phyloP scores from a whole-genome alignment of 2,888 invertebrate genomes.

The Operophtera brumata region DNA sequence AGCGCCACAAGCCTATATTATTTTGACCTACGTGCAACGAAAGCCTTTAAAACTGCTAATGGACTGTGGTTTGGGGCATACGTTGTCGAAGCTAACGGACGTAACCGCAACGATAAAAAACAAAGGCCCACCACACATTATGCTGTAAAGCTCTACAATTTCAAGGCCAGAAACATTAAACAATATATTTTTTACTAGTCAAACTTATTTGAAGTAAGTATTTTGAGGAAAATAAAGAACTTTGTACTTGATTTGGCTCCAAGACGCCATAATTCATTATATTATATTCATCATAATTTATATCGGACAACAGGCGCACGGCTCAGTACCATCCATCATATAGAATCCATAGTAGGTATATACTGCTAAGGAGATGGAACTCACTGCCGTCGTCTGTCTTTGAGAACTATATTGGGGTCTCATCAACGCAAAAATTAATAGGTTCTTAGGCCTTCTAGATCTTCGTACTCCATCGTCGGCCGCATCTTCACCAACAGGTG shows the following conservation, averaged over 20 bases:
- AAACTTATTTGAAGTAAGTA: background rate
- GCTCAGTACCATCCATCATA: no score
- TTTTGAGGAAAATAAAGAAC: background rate
- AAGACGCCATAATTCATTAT: no score
- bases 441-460: no score
- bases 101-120: conserved; percentile 22
- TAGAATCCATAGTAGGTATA: no score
- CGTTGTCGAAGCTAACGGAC: conserved; percentile 19
- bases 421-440: no score
- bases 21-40: conserved; percentile 11
- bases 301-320: no score
- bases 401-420: no score
- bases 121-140: conserved; percentile 2
- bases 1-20: background rate
- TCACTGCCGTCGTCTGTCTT: no score
- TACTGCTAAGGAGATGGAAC: no score
- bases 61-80: conserved; percentile 25
- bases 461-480: no score
- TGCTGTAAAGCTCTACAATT: background rate
- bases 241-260: background rate
- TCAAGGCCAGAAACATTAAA: background rate
- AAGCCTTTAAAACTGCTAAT: conserved; percentile 23
- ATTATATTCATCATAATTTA: no score
- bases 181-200: background rate
- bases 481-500: no score